phyloP scores from a whole-genome alignment of 2,888 invertebrate species.

The Drosophila seclusa region DNA sequence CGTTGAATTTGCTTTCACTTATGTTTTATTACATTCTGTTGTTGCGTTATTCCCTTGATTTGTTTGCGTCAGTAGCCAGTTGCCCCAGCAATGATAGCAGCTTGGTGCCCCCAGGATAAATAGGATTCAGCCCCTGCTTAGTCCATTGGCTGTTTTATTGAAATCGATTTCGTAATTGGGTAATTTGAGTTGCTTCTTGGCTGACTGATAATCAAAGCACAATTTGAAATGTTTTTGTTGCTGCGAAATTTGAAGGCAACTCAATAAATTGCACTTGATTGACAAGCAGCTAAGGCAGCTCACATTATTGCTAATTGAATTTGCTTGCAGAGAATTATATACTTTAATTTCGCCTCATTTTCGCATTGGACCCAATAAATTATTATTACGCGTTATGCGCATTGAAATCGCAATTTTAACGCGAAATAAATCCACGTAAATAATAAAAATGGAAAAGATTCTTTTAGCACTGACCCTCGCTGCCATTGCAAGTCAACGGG shows the following conservation, averaged over 20 bases:
- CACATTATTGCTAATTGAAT: conserved; percentile 23
- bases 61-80: conserved; percentile 29
- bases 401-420: conserved; percentile 35
- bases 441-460: conserved; percentile 46
- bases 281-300: neutral
- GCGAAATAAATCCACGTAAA: conserved; percentile 53
- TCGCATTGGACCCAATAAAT: conserved; percentile 29
- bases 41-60: conserved; percentile 22
- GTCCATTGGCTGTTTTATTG: conserved; percentile 42
- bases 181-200: conserved; percentile 54
- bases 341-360: conserved; percentile 6
- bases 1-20: conserved; percentile 62
- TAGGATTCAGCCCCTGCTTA: conserved; percentile 1
- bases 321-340: neutral
- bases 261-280: conserved; percentile 12
- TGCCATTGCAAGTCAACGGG: conserved; percentile 8
- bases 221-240: conserved; percentile 24
- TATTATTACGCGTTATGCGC: conserved; percentile 43
- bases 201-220: conserved; percentile 45
- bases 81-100: conserved; percentile 42
- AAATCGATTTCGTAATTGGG: conserved; percentile 70
- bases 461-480: conserved; percentile 23
- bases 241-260: conserved; percentile 16
- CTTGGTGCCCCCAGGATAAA: neutral
- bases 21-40: conserved; percentile 21